Percentiles rank a stretch among this genome's conserved stretches.
These are phyloP conservation scores for Myzus persicae DNA, from an alignment of 1,140 invertebrate genomes.

Conservation along the genomic window DNA sequence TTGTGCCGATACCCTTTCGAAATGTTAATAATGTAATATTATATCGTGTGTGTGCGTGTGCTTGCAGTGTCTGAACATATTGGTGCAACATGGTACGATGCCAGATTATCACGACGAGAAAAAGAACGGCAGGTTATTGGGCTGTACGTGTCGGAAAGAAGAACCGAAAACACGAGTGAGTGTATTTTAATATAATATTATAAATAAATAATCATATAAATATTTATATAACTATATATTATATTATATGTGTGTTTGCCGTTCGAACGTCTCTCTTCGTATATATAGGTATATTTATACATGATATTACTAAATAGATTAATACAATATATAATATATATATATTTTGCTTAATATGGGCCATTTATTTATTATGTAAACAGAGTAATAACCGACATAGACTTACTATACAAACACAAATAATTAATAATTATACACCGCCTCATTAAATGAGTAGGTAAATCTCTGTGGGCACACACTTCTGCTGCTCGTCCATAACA, in stretches of 20 bases:
- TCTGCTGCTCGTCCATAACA: background rate
- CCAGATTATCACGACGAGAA: conserved; percentile 68
- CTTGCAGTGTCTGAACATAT: conserved; percentile 74
- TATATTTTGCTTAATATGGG: too few species aligned
- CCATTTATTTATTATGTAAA: too few species aligned
- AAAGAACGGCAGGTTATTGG: conserved; percentile 62
- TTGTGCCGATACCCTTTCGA: background rate
- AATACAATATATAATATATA: too few species aligned
- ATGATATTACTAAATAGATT: too few species aligned
- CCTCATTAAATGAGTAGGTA: too few species aligned
- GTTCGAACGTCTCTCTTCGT: too few species aligned
- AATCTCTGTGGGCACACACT: background rate
- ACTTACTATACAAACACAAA: too few species aligned
- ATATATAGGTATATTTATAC: too few species aligned
- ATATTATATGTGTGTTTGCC: too few species aligned
- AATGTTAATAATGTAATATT: background rate
- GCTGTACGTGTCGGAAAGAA: conserved; percentile 64
- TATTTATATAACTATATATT: background rate
- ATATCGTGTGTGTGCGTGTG: background rate
- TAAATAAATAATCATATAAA: background rate
- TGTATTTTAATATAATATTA: background rate
- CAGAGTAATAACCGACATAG: too few species aligned
- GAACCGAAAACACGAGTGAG: conserved; percentile 60
- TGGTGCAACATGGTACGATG: conserved; percentile 78
- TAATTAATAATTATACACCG: too few species aligned